phyloP scores from a whole-genome alignment of 2,888 invertebrate species.

The Griposia aprilina region DNA sequence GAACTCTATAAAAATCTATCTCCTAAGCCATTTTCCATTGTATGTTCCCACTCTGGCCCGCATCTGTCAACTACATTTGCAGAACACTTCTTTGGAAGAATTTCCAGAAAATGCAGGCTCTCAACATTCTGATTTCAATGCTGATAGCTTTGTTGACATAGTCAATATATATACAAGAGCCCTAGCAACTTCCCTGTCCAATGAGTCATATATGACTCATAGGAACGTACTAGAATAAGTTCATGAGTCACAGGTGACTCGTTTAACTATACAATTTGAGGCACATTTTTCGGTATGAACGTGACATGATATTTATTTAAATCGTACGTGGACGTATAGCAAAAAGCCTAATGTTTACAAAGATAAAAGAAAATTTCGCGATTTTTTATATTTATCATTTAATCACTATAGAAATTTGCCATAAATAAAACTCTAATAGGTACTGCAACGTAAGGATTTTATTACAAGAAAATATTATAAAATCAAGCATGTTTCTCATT shows the following conservation, averaged over 20 bases:
- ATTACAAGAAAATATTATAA: conserved; percentile 21
- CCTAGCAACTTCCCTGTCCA: conserved; percentile 26
- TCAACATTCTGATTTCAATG: too few relatives aligned
- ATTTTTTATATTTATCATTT: conserved; percentile 19
- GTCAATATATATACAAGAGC: too few relatives aligned
- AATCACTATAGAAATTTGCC: conserved; percentile 4
- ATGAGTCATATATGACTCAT: conserved; percentile 51
- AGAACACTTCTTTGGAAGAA: too few relatives aligned
- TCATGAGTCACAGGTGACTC: conserved; percentile 49
- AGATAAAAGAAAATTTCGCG: conserved; percentile 14
- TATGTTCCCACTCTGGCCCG: too few relatives aligned
- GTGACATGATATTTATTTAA: conserved; percentile 13
- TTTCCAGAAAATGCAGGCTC: too few relatives aligned
- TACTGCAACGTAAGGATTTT: conserved; percentile 14
- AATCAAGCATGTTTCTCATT: conserved; percentile 49
- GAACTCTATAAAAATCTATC: too few relatives aligned
- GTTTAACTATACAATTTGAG: conserved; percentile 44
- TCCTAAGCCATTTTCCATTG: too few relatives aligned
- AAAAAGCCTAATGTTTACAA: conserved; percentile 18
- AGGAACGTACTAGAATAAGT: conserved; percentile 41
- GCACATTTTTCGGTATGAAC: conserved; percentile 32
- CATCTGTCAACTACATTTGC: too few relatives aligned
- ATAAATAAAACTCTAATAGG: conserved; percentile 17
- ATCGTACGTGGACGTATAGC: conserved; percentile 15
- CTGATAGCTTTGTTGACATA: too few relatives aligned